Conservation (phyloP, 2,113 vertebrate genomes). For the Neofelis nebulosa region DNA sequence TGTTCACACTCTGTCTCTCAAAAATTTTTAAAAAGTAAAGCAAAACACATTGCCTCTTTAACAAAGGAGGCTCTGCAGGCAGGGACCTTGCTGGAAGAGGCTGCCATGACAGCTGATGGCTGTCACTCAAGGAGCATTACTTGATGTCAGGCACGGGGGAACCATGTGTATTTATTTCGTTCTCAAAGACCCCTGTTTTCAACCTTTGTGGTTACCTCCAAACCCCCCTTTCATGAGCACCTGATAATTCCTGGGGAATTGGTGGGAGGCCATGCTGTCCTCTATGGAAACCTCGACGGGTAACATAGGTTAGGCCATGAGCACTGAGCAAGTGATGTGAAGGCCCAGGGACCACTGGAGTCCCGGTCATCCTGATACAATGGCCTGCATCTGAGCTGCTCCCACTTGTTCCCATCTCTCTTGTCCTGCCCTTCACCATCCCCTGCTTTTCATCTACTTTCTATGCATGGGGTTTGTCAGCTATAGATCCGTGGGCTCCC, state of each 20-base stretch:
- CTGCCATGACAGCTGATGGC: accelerated
- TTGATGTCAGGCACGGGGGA: not conserved
- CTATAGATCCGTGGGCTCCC: not conserved
- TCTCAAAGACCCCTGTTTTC: not conserved
- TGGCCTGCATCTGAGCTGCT: not conserved
- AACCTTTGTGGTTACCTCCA: not conserved
- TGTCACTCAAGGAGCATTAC: accelerated
- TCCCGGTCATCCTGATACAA: accelerated
- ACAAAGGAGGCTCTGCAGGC: not conserved
- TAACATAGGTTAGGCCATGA: not conserved
- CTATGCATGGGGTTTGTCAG: not conserved
- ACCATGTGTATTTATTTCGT: accelerated
- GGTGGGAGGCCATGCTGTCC: not conserved
- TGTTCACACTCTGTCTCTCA: too few species aligned
- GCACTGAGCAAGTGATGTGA: accelerated
- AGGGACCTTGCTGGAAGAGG: accelerated
- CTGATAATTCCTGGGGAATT: not conserved
- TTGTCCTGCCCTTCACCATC: not conserved
- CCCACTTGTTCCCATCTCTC: not conserved
- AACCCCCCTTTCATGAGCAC: not conserved
- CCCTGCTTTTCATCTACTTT: not conserved
- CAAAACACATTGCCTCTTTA: too few species aligned
- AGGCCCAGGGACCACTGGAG: not conserved
- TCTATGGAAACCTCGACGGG: accelerated
- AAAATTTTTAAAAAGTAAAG: too few species aligned